Percentiles rank a stretch among this genome's conserved stretches.
Evolutionary conservation across 2,888 invertebrate genomes (phyloP).

Genomic region (Cryptosula pallasiana): DNA sequence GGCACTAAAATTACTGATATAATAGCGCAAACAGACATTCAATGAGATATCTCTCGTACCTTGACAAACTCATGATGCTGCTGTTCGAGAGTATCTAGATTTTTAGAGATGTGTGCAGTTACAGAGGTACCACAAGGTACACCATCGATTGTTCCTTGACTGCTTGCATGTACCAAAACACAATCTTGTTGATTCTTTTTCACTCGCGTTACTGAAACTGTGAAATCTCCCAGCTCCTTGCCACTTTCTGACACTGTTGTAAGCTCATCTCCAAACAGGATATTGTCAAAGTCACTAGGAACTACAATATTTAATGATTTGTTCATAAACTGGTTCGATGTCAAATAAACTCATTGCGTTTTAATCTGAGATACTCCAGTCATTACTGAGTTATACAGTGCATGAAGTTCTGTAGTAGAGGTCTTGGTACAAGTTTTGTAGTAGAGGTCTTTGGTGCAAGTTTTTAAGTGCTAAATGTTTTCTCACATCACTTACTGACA

Average conservation of each 20-base stretch:
- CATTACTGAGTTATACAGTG: too few relatives aligned
- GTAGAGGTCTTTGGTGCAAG: too few relatives aligned
- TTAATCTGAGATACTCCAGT: too few relatives aligned
- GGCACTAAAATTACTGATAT: too few relatives aligned
- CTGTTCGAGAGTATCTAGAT: constrained; percentile 51
- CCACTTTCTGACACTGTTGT: constrained; percentile 50
- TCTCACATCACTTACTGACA: constrained; percentile 36
- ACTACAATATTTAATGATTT: not conserved
- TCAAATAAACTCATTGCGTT: too few relatives aligned
- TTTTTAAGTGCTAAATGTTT: too few relatives aligned
- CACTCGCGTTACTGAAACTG: constrained; percentile 41
- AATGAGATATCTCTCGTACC: constrained; percentile 37
- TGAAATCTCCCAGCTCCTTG: constrained; percentile 50
- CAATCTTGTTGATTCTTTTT: constrained; percentile 40
- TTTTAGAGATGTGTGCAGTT: constrained; percentile 45
- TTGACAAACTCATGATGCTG: constrained; percentile 54
- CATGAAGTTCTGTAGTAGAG: too few relatives aligned
- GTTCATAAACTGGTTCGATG: too few relatives aligned
- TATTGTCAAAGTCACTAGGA: constrained; percentile 42
- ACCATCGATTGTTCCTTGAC: constrained; percentile 51
- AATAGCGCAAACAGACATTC: too few relatives aligned
- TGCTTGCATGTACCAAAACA: constrained; percentile 51
- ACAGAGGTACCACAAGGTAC: constrained; percentile 53
- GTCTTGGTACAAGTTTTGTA: too few relatives aligned
- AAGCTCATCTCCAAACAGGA: constrained; percentile 48